These are phyloP conservation scores for Pandemis heparana DNA, from an alignment of 2,888 invertebrate genomes.

Conservation along the genomic window DNA sequence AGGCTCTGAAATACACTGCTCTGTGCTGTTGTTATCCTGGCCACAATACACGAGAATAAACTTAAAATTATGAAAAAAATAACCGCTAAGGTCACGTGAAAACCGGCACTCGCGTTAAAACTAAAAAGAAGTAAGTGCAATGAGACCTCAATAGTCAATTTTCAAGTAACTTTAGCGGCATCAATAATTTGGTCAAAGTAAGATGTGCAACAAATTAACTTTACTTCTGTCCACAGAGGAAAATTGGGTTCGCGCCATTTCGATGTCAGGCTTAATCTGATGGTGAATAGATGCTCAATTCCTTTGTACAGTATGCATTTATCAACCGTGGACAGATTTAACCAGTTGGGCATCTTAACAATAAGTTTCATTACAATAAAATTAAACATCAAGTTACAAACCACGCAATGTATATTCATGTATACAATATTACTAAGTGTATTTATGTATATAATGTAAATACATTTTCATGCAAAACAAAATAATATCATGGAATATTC, in stretches of 20 bases:
- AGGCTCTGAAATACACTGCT: conserved; percentile 84
- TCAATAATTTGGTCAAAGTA: conserved; percentile 79
- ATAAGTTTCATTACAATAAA: conserved; percentile 71
- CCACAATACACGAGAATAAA: conserved; percentile 83
- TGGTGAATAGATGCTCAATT: conserved; percentile 66
- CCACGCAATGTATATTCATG: conserved; percentile 85
- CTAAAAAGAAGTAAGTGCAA: conserved; percentile 60
- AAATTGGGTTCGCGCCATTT: conserved; percentile 55
- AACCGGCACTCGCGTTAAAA: conserved; percentile 69
- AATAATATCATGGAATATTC: conserved; percentile 86
- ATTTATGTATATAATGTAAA: conserved; percentile 84
- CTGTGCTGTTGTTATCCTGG: conserved; percentile 83
- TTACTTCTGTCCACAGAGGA: conserved; percentile 67
- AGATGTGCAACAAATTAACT: conserved; percentile 76
- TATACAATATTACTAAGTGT: conserved; percentile 85
- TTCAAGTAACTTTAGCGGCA: conserved; percentile 75
- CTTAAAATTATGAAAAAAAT: conserved; percentile 70
- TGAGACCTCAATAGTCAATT: conserved; percentile 67
- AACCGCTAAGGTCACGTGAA: conserved; percentile 74
- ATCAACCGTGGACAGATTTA: conserved; percentile 66
- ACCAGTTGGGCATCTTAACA: conserved; percentile 81
- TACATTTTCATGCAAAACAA: conserved; percentile 84
- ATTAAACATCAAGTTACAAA: conserved; percentile 83
- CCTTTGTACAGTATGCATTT: conserved; percentile 56
- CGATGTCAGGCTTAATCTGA: conserved; percentile 57